These are phyloP conservation scores for Galago senegalensis DNA, from an alignment of 2,797 vertebrate genomes.

Conservation along the genomic window DNA sequence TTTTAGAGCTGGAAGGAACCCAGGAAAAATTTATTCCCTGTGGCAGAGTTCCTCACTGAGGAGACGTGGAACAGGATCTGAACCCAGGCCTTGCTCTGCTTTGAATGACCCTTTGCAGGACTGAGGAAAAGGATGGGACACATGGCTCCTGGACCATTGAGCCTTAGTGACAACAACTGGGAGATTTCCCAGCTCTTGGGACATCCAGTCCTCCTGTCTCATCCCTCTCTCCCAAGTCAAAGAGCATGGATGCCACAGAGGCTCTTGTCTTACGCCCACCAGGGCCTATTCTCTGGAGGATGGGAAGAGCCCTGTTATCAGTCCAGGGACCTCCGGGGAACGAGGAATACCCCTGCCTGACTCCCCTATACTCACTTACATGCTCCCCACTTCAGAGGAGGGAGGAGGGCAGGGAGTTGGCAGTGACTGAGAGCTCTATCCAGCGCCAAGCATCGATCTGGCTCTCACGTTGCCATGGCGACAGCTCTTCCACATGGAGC, in stretches of 20 bases:
- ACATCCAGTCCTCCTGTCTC: not conserved
- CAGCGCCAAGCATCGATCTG: constrained; percentile 80
- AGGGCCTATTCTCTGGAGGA: not conserved
- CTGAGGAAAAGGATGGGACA: not conserved
- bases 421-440: constrained; percentile 66
- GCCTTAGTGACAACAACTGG: not conserved
- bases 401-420: not conserved
- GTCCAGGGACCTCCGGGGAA: not conserved
- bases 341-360: not conserved
- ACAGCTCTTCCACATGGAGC: constrained; percentile 75
- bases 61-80: not conserved
- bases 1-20: not conserved
- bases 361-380: not conserved
- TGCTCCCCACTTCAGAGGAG: not conserved
- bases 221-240: not conserved
- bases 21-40: not conserved
- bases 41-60: not conserved
- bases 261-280: rapidly evolving
- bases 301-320: not conserved
- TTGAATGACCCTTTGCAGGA: not conserved
- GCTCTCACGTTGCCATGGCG: constrained; percentile 83
- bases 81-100: not conserved
- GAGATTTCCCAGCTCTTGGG: not conserved
- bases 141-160: not conserved
- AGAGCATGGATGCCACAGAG: not conserved